Base-by-base conservation (phyloP, 1,140 invertebrate genomes). In the Hyposmocoma kahamanoa region DNA sequence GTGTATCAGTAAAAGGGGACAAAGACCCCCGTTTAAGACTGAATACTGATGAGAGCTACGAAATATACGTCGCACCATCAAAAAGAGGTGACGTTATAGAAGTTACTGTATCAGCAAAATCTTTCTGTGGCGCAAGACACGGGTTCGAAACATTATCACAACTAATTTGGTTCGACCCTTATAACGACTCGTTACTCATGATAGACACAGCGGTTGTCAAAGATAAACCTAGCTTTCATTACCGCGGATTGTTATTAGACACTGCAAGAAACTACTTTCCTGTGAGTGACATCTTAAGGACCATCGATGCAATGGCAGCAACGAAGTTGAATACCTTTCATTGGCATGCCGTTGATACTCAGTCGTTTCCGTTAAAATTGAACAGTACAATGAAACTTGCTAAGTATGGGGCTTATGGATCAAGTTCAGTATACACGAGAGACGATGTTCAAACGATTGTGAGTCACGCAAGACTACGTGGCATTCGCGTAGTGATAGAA, bases 271-370 rank as follows among this genome's bases (percentile, higher is more conserved):
- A 95, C 81, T 96, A 90, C 67, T 90, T 95, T 56, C 88, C 92
- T 0, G 73, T 95, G 3, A 68, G 82, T 1, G 87, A 90, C 22
- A 89, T 96, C n/a, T 87, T 91, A 55, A 85, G 91, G 13, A 93
- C 93, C 0, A 87, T 96, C 13, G 90, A 93, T 44, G 94, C 89
- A 0, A 94, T 96, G 91, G 90, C 91, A 1, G 88, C 92, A 10
- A 90, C 89, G 47, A 96, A 96, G 82, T 81, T 96, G 43, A 96
- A 96, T 81, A 91, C 93, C 5, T 91, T 96, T 47, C 95, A 96
- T 73, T 95, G 94, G 94, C 95, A 96, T 66, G 88, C 93, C 0
- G 94, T 93, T 1, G 95, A 96, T 68, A 91, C 92, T 0, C 94
- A 96, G 60, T 94, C 93, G 62, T 96, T 96, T 76, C 94, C 94